Evolutionary conservation across 1,140 invertebrate genomes (phyloP).

Genomic region (Amphibalanus amphitrite): DNA sequence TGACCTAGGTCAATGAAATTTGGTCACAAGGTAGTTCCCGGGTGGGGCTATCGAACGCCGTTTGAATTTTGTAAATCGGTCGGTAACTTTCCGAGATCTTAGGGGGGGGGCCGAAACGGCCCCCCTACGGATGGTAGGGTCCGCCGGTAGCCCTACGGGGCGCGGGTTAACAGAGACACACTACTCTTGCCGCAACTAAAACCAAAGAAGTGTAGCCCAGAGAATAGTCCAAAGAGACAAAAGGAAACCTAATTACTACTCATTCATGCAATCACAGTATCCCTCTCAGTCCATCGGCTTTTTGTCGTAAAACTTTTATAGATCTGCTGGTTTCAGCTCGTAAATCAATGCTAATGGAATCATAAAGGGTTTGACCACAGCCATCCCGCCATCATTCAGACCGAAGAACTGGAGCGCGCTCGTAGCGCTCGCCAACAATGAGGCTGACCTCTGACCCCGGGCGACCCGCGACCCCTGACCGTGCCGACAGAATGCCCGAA

Average conservation of each 20-base stretch:
- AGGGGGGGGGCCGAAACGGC: too few relatives aligned
- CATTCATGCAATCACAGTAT: not conserved
- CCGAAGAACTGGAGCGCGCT: not conserved
- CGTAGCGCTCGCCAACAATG: not conserved
- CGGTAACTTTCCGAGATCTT: too few relatives aligned
- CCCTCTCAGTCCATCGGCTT: not conserved
- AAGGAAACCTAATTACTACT: not conserved
- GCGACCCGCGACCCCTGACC: not conserved
- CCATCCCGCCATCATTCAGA: not conserved
- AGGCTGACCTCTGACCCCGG: not conserved
- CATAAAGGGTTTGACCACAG: not conserved
- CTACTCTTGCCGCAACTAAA: too few relatives aligned
- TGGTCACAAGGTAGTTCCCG: too few relatives aligned
- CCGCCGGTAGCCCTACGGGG: too few relatives aligned
- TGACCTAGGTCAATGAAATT: too few relatives aligned
- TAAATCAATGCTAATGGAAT: slow-evolving; percentile 1
- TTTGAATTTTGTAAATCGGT: too few relatives aligned
- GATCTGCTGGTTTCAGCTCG: not conserved
- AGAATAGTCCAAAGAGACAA: not conserved
- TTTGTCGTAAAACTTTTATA: not conserved
- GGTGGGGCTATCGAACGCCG: too few relatives aligned
- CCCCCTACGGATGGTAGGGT: too few relatives aligned
- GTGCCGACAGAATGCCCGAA: not conserved
- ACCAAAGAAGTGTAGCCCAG: too few relatives aligned
- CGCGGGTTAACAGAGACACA: too few relatives aligned